Base-by-base conservation (phyloP, 2,113 vertebrate genomes). In the Charina bottae region DNA sequence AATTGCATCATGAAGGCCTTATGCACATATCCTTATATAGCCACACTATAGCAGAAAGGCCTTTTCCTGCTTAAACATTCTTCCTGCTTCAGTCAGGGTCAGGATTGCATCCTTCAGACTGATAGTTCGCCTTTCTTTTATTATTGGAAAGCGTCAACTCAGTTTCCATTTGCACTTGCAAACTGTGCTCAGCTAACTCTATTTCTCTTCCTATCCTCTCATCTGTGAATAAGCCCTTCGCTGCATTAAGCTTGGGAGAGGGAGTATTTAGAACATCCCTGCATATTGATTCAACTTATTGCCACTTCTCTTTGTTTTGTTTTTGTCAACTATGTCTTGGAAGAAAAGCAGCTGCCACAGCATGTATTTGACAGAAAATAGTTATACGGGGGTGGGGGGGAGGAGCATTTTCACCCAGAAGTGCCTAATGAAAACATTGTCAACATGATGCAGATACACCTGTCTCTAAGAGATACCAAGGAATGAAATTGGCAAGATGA, bases 111-210 rank as follows among this genome's bases (percentile, higher is more conserved):
- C 88, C 72, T 37, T 93, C 91, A 53, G 89, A 89, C 90, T 93
- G 86, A 87, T 72, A 92, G 90, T 5, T 0, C n/a, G 0, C 85
- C 46, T 91, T 55, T 87, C 21, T 95, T 93, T 95, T 93, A 94
- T 91, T 91, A 94, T 55, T 53, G 96, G 96, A 97, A 96, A 56
- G 58, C 96, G 90, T n/a, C 78, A 60, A 93, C 90, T 95, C 92
- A 86, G 91, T 95, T 96, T 96, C 95, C 95, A 96, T 97, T 96
- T 95, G 95, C 95, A 94, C 94, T 93, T 97, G 62, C 91, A 95
- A 97, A 96, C 26, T 94, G 92, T 95, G 93, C 93, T 93, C 59
- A 92, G 93, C 72, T 96, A 95, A 96, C 72, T 93, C 88, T 86
- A 13, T 96, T 89, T 94, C 93, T 93, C 87, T 95, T 94, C 89